Evolutionary conservation across 2,113 vertebrate species (phyloP), one percentile per base, ranked within the genome.

Genomic region (Oreocharis arfaki): DNA sequence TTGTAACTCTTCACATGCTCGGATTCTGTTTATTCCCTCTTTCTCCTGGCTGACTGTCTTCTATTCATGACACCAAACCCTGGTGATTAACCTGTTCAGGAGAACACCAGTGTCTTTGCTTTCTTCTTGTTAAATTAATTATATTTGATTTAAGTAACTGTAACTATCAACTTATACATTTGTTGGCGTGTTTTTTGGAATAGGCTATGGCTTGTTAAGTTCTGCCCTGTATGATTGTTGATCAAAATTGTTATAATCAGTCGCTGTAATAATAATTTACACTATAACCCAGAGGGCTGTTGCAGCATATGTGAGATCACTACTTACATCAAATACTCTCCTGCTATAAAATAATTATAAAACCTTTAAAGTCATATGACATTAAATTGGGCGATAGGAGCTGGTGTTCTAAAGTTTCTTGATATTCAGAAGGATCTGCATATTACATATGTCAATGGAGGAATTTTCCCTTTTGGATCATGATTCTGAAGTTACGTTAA

Each of bases 351-450:
- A 47, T 41, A 82, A 52, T 65, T 68, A 24, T 32, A 83, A 91
- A 78, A 46, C 16, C 5, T 41, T 18, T 33, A 24, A 61, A 65
- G 9, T 52, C 50, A 18, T 64, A n/a, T 13, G 28, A 24, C 8
- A 27, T 16, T 74, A 47, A 70, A 52, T 17, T 52, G 16, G 3
- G 14, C 1, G 2, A 3, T 42, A 21, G 26, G 18, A 82, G 4
- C 5, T 0, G 0, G 2, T 56, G 30, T 28, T 82, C 37, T 22
- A 26, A 13, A 78, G 14, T 8, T 91, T 69, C 82, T 70, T 4
- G 11, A 1, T 35, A 33, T 56, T 27, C 20, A 77, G 44, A 84
- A 69, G 18, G 28, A 81, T 50, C 13, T 60, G 5, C 1, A 13
- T 12, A 26, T 47, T 68, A 17, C 12, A 7, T 11, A 1, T 22